Evolutionary conservation across 2,113 vertebrate genomes (phyloP), one percentile per base, ranked within the genome.

Genomic region (Ophiodon elongatus): DNA sequence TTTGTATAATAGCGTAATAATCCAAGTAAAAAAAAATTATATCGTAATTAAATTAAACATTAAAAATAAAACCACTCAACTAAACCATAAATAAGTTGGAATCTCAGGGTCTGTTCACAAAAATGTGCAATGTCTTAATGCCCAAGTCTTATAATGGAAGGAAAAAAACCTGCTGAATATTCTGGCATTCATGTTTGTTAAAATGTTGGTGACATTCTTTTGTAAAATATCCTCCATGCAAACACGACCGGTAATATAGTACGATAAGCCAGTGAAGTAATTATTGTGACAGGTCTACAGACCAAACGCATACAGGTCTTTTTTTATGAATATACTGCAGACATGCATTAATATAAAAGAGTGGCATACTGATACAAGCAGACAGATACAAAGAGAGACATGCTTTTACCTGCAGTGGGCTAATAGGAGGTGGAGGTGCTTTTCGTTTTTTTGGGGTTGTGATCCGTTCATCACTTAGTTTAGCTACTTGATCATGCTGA

Each of bases 381-480:
- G 62, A 80, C 71, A 79, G 52, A 77, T 17, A 73, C 8, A 83
- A 15, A 73, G 39, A 57, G 33, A 84, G 39, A 79, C 89, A 89
- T 86, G 90, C 87, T 7, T 95, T 99, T 99, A 99, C 98, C 98
- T 99, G 97, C 86, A 94, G 86, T 94, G 97, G 96, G 94, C 97
- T 99, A 96, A 97, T 95, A 93, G 98, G 98, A 96, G 98, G 98
- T 94, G 98, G 97, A 95, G 98, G 98, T 94, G 98, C 98, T 97
- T 98, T 99, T 96, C 98, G 96, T 96, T 99, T 99, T 98, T 99
- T 99, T 94, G 98, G 97, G 95, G 98, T 99, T 96, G 97, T 96
- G 97, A 97, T 98, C 97, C 97, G 96, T 94, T 99, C 97, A 95
- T 97, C 97, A 95, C 94, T 97, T 98, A 98, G 93, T 96, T 96